Evolutionary conservation across 2,113 vertebrate species (phyloP).

Genomic region (Elephas maximus): DNA sequence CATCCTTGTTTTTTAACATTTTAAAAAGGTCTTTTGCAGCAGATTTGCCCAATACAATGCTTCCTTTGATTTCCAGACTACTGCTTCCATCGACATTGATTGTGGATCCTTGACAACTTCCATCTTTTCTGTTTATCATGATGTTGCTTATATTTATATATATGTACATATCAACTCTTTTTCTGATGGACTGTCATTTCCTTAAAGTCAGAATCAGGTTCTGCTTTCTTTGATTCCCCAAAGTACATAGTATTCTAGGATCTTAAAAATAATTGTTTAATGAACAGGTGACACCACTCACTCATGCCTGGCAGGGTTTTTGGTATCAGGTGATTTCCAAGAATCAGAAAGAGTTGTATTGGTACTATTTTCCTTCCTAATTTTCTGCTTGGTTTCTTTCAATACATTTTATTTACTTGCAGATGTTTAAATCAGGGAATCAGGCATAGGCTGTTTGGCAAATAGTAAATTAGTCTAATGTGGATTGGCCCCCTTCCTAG

Average conservation of each 20-base stretch:
- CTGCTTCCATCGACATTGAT: too few species aligned
- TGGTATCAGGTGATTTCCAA: background rate
- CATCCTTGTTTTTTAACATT: too few species aligned
- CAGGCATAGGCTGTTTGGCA: background rate
- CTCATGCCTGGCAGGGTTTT: background rate
- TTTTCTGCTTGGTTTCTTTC: background rate
- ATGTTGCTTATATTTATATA: background rate
- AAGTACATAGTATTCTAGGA: background rate
- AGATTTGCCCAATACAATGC: too few species aligned
- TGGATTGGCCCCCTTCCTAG: background rate
- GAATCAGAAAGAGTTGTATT: background rate
- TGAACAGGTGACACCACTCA: background rate
- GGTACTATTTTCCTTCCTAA: background rate
- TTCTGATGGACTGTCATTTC: background rate
- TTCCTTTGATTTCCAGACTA: too few species aligned
- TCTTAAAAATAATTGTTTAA: background rate
- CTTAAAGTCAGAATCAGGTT: background rate
- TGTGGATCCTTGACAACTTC: too few species aligned
- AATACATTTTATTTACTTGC: background rate
- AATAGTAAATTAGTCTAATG: background rate
- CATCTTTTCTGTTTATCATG: too few species aligned
- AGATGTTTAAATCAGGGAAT: background rate
- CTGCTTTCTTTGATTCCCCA: background rate
- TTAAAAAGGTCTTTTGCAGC: too few species aligned
- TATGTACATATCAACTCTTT: background rate